phyloP scores from a whole-genome alignment of 92 coral and sea anemone species.

The Plumapathes pennacea region DNA sequence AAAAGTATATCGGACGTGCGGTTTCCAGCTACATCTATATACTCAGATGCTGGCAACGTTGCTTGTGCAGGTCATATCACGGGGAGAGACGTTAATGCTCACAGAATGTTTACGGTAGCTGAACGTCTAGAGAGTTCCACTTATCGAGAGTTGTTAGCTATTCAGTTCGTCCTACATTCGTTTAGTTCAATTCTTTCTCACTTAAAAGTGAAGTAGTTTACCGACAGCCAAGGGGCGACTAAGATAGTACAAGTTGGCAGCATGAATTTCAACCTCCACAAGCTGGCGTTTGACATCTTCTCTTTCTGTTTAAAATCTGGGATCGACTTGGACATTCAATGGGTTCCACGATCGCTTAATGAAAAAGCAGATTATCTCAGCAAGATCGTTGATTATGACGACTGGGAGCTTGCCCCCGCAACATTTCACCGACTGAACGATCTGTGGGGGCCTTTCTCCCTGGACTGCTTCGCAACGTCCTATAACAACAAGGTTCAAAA shows the following conservation, averaged over 20 bases:
- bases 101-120: constrained; percentile 29
- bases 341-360: constrained; percentile 37
- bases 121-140: constrained; percentile 33
- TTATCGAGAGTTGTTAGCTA: constrained; percentile 30
- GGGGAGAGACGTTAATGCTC: constrained; percentile 21
- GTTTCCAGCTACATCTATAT: constrained; percentile 2
- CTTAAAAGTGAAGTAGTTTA: constrained; percentile 36
- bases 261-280: constrained; percentile 31
- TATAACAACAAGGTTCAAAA: constrained; percentile 30
- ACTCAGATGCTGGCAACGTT: constrained; percentile 27
- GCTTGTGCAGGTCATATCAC: constrained; percentile 36
- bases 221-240: constrained; percentile 36
- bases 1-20: constrained; percentile 8
- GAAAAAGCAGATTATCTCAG: constrained; percentile 16
- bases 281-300: constrained; percentile 15
- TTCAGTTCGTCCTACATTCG: constrained; percentile 22
- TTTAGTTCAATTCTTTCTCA: constrained; percentile 9
- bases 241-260: constrained; percentile 30
- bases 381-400: constrained; percentile 15
- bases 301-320: constrained; percentile 15
- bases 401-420: constrained; percentile 23
- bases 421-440: constrained; percentile 7
- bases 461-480: constrained; percentile 49
- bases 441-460: constrained; percentile 32
- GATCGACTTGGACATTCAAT: constrained; percentile 28